Evolutionary conservation across 2,888 invertebrate species (phyloP).

Genomic region (Julus scandinavius): DNA sequence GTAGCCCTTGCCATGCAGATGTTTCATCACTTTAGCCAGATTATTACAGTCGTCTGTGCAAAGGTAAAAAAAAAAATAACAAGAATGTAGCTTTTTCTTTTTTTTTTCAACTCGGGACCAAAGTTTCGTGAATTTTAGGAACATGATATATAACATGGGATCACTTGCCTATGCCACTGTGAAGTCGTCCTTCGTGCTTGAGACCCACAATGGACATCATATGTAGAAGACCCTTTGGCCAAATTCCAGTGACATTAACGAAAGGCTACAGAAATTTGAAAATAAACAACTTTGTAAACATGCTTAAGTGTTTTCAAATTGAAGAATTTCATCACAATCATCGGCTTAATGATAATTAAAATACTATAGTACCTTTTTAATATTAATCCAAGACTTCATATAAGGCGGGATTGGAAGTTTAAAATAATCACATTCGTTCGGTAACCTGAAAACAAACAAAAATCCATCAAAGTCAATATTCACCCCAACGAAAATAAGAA

Average conservation of each 20-base stretch:
- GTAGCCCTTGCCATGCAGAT: conserved; percentile 62
- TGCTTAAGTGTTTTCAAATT: too few species aligned
- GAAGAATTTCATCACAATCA: too few species aligned
- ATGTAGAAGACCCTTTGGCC: conserved; percentile 65
- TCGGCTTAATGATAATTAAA: too few species aligned
- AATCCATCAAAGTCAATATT: not conserved
- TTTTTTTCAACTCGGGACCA: not conserved
- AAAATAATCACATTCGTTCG: conserved; percentile 67
- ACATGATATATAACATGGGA: conserved; percentile 57
- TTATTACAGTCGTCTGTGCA: conserved; percentile 67
- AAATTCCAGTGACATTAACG: conserved; percentile 64
- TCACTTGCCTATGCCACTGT: conserved; percentile 67
- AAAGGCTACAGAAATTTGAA: conserved; percentile 60
- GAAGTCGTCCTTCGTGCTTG: conserved; percentile 66
- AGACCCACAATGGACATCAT: conserved; percentile 65
- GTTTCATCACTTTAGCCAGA: conserved; percentile 65
- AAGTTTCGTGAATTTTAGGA: not conserved
- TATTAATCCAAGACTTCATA: conserved; percentile 71
- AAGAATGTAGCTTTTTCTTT: not conserved
- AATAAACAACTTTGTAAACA: not conserved
- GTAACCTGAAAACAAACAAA: conserved; percentile 65
- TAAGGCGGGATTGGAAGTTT: conserved; percentile 65
- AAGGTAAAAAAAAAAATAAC: not conserved
- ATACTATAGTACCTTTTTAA: conserved; percentile 67
- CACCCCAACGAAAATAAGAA: not conserved